Evolutionary conservation across 1,140 invertebrate genomes (phyloP), one percentile per base, ranked within the genome.

Genomic region (Scaptomyza montana): DNA sequence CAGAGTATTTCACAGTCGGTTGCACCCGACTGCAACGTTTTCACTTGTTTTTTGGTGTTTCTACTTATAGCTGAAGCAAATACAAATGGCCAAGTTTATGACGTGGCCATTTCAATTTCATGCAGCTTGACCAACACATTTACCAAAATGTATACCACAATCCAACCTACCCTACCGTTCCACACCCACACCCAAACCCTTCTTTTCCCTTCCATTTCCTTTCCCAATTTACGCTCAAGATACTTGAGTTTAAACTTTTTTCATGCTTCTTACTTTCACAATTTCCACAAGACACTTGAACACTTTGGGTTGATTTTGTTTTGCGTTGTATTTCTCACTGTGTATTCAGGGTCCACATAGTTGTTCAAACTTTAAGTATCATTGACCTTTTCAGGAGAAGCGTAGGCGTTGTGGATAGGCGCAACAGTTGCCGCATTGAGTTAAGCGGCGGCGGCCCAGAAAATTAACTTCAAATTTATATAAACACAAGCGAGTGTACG

Each of bases 61-160:
- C 21, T 25, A 25, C 21, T 25, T 25, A 25, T 25, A 81, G 75
- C 78, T 67, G 49, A 10, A 39, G 65, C 74, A 62, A 87, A 68
- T 86, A 86, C 78, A 86, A 86, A 87, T 86, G 81, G 81, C 71
- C 82, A 86, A 81, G 75, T 86, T 86, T 86, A 86, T 87, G 82
- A 75, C 68, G 78, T 64, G 81, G 65, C 78, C 82, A 87, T 86
- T 86, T 86, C 82, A 86, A 86, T 86, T 86, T 86, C 76, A 86
- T 87, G 82, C 82, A 86, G 78, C 81, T 86, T 86, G 81, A 86
- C 81, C 81, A 59, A 12, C 46, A 74, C 80, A 85, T 71, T 77
- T 74, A 77, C 77, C 76, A 70, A 70, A 67, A 49, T 71, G 51
- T 73, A n/a, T 60, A 25, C 21, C 21, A 25, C 21, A 25, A 25